Conservation (phyloP, 2,888 invertebrate species). For the Trissolcus brochymenae region DNA sequence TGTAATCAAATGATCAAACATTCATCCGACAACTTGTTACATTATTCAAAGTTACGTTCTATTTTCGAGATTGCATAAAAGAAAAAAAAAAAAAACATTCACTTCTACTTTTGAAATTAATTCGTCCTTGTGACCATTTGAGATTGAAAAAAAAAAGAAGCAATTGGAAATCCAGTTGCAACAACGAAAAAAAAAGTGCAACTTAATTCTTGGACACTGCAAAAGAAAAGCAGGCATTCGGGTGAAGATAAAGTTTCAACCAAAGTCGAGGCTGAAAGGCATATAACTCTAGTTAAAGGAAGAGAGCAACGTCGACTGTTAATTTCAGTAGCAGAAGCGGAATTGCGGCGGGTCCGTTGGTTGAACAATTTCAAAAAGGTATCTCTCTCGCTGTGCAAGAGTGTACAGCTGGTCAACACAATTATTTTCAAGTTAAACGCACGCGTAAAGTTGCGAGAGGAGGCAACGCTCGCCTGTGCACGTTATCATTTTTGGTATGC, state of each 20-base stretch:
- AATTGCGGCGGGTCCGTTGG: slow-evolving; percentile 7
- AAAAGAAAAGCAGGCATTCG: slow-evolving; percentile 1
- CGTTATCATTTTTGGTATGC: slow-evolving; percentile 48
- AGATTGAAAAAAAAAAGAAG: no score
- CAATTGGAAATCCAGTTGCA: no score
- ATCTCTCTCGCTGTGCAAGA: slow-evolving; percentile 7
- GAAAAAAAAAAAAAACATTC: no score
- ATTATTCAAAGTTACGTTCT: neutral
- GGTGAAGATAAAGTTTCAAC: slow-evolving; percentile 8
- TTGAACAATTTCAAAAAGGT: slow-evolving; percentile 28
- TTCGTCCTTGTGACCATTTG: no score
- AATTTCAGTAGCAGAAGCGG: slow-evolving; percentile 20
- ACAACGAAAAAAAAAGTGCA: neutral
- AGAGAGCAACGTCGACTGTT: slow-evolving; percentile 10
- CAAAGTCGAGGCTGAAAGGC: slow-evolving; percentile 10
- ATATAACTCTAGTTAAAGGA: slow-evolving; percentile 21
- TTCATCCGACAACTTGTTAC: slow-evolving; percentile 2
- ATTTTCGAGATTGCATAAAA: no score
- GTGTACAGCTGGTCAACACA: slow-evolving; percentile 36
- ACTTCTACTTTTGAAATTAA: no score
- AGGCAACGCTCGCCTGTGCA: slow-evolving; percentile 11
- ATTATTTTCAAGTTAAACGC: slow-evolving; percentile 47
- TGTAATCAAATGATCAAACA: slow-evolving; percentile 48
- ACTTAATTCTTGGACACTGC: slow-evolving; percentile 3
- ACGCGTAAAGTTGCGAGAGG: slow-evolving; percentile 18